Base-by-base conservation (phyloP, 1,140 invertebrate species). In the Drosophila dunni region DNA sequence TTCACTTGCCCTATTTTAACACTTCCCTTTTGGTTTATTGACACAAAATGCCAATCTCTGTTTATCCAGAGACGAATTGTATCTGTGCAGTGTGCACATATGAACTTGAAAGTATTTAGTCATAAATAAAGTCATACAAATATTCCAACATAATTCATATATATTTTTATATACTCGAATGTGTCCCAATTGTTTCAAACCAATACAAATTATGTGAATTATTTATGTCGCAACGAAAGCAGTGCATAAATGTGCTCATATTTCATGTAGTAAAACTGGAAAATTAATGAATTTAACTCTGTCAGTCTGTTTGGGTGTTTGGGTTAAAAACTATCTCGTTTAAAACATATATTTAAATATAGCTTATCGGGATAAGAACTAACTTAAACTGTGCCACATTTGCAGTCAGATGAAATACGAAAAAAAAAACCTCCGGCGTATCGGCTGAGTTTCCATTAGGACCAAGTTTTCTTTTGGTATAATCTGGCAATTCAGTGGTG, bases 41-140 rank as follows among this genome's bases (percentile, higher is more conserved):
- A 68, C 81, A 20, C 75, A 76, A 86, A 86, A 79, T 79, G 83
- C 63, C 83, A 88, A 82, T 82, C 82, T 82, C 66, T 78, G 78
- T 86, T 85, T 86, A 71, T 63, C 50, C 58, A 58, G 20, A 46
- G 60, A 78, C 42, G 68, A 60, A 65, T 51, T 65, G 51, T 29
- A 51, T 51, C 38, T 29, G 40, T 24, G 15, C 24, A 44, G 10
- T 29, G 40, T 15, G 15, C 24, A 44, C 53, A 54, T 11, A 63
- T 46, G 69, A 74, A 63, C 44, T 74, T 57, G 40, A 81, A 61
- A 78, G 81, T 84, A 66, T 78, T 85, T 81, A 71, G 75, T 50
- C 66, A 85, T 85, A 86, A 85, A 86, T 77, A 75, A 78, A 70
- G 64, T 75, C 56, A 57, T 57, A 64, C 61, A 66, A 46, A 73